Evolutionary conservation across 2,888 invertebrate genomes (phyloP), one percentile per base, ranked within the genome.

Genomic region (Dugesia japonica): DNA sequence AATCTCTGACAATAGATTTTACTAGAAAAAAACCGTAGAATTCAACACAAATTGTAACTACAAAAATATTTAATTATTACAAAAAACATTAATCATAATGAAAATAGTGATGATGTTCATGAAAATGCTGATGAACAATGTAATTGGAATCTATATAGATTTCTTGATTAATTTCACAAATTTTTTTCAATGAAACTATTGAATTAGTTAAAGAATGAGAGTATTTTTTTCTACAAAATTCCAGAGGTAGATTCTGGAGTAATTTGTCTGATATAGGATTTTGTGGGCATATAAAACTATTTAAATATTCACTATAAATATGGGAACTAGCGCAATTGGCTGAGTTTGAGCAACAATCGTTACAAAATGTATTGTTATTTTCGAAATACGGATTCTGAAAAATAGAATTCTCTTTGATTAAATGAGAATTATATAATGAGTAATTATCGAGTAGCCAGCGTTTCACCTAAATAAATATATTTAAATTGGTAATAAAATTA

Each of bases 81-180:
- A n/a, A n/a, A n/a, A n/a, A n/a, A n/a, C n/a, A n/a, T 56, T 23
- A 56, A 56, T 56, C 56, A n/a, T 56, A 56, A 56, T 56, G 56
- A 23, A 56, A 56, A 56, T 56, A 56, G 56, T 56, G 56, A 56
- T 56, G 56, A 56, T 56, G 56, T 56, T 56, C 56, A 23, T 56
- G 56, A 23, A 56, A 56, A 56, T 56, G 56, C 23, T 56, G 56
- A 56, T 56, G 56, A 23, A 56, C 23, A n/a, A 56, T n/a, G n/a
- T 56, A 56, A 23, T 56, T 56, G 7, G 56, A 56, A 23, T 56
- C 56, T 23, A 56, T n/a, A 56, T 56, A 56, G n/a, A 56, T 56
- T n/a, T 56, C 56, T 56, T 56, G 56, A 23, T 56, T 56, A n/a
- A 56, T 56, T 23, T 56, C 56, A 23, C 56, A 56, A 7, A 56